These are phyloP conservation scores for Eupleurogrammus muticus DNA, from an alignment of 2,797 vertebrate genomes.

Conservation along the genomic window DNA sequence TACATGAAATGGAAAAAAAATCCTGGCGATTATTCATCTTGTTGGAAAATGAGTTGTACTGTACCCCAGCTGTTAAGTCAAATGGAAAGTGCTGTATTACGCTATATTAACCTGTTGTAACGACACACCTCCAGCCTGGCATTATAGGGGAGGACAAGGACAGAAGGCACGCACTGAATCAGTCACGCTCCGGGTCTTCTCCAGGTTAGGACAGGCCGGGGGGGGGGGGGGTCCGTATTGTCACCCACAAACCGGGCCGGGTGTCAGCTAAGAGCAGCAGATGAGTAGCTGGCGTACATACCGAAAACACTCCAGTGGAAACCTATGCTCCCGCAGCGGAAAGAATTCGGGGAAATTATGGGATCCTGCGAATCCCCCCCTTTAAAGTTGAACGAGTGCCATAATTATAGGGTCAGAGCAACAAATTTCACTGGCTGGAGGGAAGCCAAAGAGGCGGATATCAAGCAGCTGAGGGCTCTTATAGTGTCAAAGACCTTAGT, in stretches of 20 bases:
- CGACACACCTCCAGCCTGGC: too few relatives aligned
- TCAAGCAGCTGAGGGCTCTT: conserved; percentile 7
- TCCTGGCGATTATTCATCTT: too few relatives aligned
- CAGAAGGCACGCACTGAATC: not conserved
- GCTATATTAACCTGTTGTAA: too few relatives aligned
- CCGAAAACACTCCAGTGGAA: conserved; percentile 43
- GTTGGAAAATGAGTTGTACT: too few relatives aligned
- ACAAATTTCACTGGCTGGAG: conserved; percentile 32
- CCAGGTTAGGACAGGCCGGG: too few relatives aligned
- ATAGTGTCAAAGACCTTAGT: conserved; percentile 5
- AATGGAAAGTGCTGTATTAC: too few relatives aligned
- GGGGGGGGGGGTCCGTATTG: too few relatives aligned
- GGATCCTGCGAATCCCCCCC: conserved; percentile 45
- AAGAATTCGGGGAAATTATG: conserved; percentile 70
- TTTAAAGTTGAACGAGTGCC: conserved; percentile 54
- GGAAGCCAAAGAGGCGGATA: conserved; percentile 25
- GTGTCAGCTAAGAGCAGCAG: conserved; percentile 23
- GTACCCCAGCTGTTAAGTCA: too few relatives aligned
- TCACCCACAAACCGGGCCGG: conserved; percentile 8
- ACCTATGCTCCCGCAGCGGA: conserved; percentile 38
- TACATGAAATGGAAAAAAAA: too few relatives aligned
- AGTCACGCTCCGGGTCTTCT: conserved; percentile 11
- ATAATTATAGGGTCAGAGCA: conserved; percentile 60
- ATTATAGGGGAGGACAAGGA: too few relatives aligned
- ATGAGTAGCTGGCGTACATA: conserved; percentile 7